Percentiles rank a stretch among this genome's conserved stretches.
phyloP scores from a whole-genome alignment of 2,113 vertebrate genomes.

The Channa maculata region DNA sequence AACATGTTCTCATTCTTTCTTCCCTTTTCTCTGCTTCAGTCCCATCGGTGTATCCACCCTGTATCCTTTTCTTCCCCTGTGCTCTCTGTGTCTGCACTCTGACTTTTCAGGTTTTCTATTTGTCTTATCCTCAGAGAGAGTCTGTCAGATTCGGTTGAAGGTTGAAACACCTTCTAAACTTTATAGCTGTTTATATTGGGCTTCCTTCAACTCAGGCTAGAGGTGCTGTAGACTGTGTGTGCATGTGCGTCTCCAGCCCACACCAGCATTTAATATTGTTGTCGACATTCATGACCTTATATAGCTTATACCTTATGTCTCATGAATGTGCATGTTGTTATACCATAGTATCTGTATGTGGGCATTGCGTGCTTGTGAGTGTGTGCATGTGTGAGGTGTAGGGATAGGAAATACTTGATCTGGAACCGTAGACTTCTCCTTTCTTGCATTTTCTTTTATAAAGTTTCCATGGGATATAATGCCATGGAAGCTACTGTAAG shows the following conservation, averaged over 20 bases:
- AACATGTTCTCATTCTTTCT: slow-evolving; percentile 20
- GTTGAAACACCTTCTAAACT: slow-evolving; percentile 71
- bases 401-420: slow-evolving; percentile 12
- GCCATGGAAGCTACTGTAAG: slow-evolving; percentile 24
- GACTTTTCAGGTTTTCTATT: slow-evolving; percentile 58
- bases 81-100: slow-evolving; percentile 34
- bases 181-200: slow-evolving; percentile 74
- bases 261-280: neutral
- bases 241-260: neutral
- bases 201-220: slow-evolving; percentile 48
- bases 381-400: neutral
- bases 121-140: slow-evolving; percentile 57
- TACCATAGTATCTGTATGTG: neutral
- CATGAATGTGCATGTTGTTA: neutral
- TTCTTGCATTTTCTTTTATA: slow-evolving; percentile 32
- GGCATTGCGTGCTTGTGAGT: slow-evolving; percentile 3
- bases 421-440: slow-evolving; percentile 47
- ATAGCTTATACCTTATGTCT: too few relatives aligned
- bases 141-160: slow-evolving; percentile 65
- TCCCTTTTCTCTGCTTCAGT: slow-evolving; percentile 20
- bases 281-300: neutral
- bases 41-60: slow-evolving; percentile 34
- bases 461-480: slow-evolving; percentile 47
- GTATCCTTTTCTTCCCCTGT: slow-evolving; percentile 30
- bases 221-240: slow-evolving; percentile 18